phyloP scores from a whole-genome alignment of 2,888 invertebrate genomes.

The Synergus itoensis region DNA sequence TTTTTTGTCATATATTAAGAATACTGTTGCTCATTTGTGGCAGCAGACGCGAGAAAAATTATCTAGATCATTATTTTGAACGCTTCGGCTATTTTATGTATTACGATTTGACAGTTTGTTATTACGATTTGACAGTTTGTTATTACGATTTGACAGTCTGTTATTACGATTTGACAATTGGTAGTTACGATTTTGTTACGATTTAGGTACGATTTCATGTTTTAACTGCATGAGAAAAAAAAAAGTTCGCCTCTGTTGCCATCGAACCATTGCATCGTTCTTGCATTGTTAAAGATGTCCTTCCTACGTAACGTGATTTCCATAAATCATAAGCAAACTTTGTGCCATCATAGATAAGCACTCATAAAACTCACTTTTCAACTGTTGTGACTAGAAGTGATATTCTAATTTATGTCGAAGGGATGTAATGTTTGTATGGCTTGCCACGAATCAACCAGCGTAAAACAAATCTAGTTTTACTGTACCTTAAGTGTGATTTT shows the following conservation, averaged over 20 bases:
- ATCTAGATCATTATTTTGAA: not conserved
- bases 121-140: not conserved
- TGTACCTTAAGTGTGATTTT: conserved; percentile 48
- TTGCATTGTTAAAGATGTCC: conserved; percentile 51
- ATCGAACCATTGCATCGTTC: conserved; percentile 48
- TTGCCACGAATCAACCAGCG: conserved; percentile 50
- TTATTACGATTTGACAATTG: not conserved
- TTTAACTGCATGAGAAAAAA: not conserved
- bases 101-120: not conserved
- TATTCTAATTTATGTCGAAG: conserved; percentile 38
- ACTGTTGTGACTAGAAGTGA: conserved; percentile 37
- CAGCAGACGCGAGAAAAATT: conserved; percentile 34
- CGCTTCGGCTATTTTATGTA: not conserved
- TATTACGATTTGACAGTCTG: too few relatives aligned
- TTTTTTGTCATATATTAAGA: conserved; percentile 5
- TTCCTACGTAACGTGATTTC: conserved; percentile 53
- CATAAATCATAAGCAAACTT: conserved; percentile 46
- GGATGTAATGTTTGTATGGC: conserved; percentile 39
- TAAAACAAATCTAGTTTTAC: conserved; percentile 54
- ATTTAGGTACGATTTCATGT: not conserved
- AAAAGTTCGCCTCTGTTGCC: conserved; percentile 19
- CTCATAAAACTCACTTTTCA: conserved; percentile 37
- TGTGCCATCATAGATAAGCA: conserved; percentile 43
- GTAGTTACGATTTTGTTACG: not conserved
- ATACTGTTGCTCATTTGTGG: conserved; percentile 42